A percentile compares a stretch with the other conserved stretches of the same genome.
phyloP scores from a whole-genome alignment of 1,140 invertebrate species.

The Drosophila leontia region DNA sequence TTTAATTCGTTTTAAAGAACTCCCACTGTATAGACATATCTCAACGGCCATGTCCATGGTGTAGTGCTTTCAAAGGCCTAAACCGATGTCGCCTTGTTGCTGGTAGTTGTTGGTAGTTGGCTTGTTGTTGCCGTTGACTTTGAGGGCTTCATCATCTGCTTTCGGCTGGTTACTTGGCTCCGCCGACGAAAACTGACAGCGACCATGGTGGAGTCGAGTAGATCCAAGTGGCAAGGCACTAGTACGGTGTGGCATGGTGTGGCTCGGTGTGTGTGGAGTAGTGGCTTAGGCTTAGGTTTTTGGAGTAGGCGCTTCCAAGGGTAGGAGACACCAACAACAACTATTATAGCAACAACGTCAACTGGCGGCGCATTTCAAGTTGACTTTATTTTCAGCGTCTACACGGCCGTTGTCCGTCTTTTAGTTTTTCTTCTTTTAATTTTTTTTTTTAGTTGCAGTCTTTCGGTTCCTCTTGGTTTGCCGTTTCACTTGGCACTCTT shows the following conservation, averaged over 20 bases:
- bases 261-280: conserved; percentile 4
- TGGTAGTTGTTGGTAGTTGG: conserved; percentile 47
- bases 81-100: conserved; percentile 73
- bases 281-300: conserved; percentile 82
- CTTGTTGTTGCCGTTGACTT: conserved; percentile 63
- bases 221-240: conserved; percentile 19
- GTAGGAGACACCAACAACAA: conserved; percentile 63
- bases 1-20: neutral
- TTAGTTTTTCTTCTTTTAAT: conserved; percentile 20
- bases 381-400: conserved; percentile 78
- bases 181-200: conserved; percentile 77
- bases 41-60: conserved; percentile 53
- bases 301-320: conserved; percentile 74
- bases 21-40: conserved; percentile 20
- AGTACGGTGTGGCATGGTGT: conserved; percentile 12
- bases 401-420: conserved; percentile 30
- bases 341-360: conserved; percentile 31
- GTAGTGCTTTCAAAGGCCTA: conserved; percentile 76
- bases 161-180: conserved; percentile 73
- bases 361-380: conserved; percentile 80
- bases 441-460: conserved; percentile 3
- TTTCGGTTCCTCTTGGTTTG: conserved; percentile 44
- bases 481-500: conserved; percentile 48
- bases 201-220: conserved; percentile 55
- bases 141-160: conserved; percentile 83